A percentile compares a stretch with the other conserved stretches of the same genome.
Evolutionary conservation across 2,888 invertebrate genomes (phyloP).

Genomic region (Aporophyla nigra): DNA sequence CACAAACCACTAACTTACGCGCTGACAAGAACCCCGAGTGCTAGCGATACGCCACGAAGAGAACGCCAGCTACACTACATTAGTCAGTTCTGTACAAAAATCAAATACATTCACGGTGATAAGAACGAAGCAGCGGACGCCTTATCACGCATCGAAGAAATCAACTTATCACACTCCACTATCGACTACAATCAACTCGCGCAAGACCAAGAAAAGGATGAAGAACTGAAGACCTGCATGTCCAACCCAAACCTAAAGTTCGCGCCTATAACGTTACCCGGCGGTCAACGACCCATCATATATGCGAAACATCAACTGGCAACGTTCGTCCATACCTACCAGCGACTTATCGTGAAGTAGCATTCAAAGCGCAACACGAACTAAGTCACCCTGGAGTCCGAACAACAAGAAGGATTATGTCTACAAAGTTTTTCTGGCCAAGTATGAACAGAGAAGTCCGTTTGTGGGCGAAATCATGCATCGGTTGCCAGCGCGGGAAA

Average conservation of each 20-base stretch:
- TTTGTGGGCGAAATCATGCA: conserved; percentile 3
- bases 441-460: conserved; percentile 5
- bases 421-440: conserved; percentile 3
- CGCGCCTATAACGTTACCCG: too few relatives aligned
- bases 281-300: too few relatives aligned
- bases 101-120: conserved; percentile 4
- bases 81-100: conserved; percentile 4
- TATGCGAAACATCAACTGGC: too few relatives aligned
- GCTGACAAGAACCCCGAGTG: too few relatives aligned
- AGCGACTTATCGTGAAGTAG: too few relatives aligned
- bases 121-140: conserved; percentile 6
- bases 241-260: neutral
- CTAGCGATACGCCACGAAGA: neutral
- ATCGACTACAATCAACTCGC: conserved; percentile 16
- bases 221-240: neutral
- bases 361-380: too few relatives aligned
- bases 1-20: too few relatives aligned
- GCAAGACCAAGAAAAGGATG: conserved; percentile 1
- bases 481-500: conserved; percentile 24
- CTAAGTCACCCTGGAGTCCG: too few relatives aligned
- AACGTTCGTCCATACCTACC: too few relatives aligned
- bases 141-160: neutral
- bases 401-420: neutral
- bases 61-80: neutral
- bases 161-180: neutral